A percentile compares a stretch with the other conserved stretches of the same genome.
These are phyloP conservation scores for Saturnia japonica DNA, from an alignment of 2,888 invertebrate species.

Conservation along the genomic window DNA sequence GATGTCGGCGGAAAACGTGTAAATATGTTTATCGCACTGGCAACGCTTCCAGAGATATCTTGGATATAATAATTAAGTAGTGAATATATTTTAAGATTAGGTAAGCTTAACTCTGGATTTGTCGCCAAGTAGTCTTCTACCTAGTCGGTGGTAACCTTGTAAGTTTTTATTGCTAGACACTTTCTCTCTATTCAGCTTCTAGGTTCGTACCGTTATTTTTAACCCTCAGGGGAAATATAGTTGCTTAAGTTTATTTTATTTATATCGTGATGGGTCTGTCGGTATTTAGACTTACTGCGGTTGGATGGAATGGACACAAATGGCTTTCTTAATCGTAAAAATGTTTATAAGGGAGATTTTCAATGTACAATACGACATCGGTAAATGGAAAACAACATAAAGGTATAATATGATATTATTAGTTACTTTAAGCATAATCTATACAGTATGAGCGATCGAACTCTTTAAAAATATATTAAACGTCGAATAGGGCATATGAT, in stretches of 20 bases:
- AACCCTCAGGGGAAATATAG: background rate
- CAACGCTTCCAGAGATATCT: slow-evolving; percentile 15
- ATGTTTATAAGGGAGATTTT: background rate
- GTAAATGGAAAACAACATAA: background rate
- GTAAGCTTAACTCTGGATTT: slow-evolving; percentile 11
- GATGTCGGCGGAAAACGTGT: slow-evolving; percentile 17
- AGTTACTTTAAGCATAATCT: no score
- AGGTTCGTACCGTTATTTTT: background rate
- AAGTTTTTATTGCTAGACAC: background rate
- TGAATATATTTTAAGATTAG: slow-evolving; percentile 12
- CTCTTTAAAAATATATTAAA: no score
- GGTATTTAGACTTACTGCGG: background rate
- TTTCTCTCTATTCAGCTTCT: background rate
- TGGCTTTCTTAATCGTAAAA: background rate
- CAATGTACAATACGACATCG: background rate
- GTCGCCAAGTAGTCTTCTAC: background rate
- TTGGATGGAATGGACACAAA: background rate
- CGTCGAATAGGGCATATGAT: no score
- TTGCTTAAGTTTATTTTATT: slow-evolving; percentile 7
- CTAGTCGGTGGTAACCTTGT: slow-evolving; percentile 1
- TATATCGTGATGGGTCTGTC: background rate
- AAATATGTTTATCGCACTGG: slow-evolving; percentile 17
- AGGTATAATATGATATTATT: background rate
- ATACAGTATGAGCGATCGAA: no score
- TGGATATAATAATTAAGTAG: slow-evolving; percentile 4